These are phyloP conservation scores for Bhutanitis thaidina DNA, from an alignment of 2,888 invertebrate genomes.

Conservation along the genomic window DNA sequence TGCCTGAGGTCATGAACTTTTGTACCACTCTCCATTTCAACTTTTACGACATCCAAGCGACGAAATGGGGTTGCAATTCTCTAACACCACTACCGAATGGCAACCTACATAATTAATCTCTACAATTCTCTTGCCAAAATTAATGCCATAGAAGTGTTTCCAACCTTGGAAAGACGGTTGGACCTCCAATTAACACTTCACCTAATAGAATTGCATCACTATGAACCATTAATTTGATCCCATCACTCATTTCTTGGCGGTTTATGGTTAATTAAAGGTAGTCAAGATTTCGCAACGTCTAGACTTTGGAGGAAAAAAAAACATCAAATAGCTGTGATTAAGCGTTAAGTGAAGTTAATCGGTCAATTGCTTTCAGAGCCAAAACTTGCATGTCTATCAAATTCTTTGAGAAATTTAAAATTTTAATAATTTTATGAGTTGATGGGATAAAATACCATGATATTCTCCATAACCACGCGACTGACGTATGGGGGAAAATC, in stretches of 20 bases:
- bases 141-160: neutral
- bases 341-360: constrained; percentile 9
- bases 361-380: neutral
- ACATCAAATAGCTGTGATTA: neutral
- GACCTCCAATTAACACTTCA: neutral
- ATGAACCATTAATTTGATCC: constrained; percentile 1
- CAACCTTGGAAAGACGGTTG: constrained; percentile 6
- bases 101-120: neutral
- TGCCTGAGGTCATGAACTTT: no score
- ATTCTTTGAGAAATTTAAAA: no score
- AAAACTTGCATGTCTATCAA: no score
- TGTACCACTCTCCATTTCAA: no score
- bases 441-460: no score
- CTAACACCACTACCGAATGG: neutral
- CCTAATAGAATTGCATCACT: neutral
- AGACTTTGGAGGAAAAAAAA: constrained; percentile 9
- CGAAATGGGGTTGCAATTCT: neutral
- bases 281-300: constrained; percentile 9
- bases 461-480: no score
- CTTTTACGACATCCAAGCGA: no score
- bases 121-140: no score
- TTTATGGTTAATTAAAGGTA: constrained; percentile 1
- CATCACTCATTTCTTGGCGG: constrained; percentile 4
- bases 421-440: no score
- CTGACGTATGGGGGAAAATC: no score